Evolutionary conservation across 2,113 vertebrate genomes (phyloP).

Genomic region (Pseudorectes ferrugineus): DNA sequence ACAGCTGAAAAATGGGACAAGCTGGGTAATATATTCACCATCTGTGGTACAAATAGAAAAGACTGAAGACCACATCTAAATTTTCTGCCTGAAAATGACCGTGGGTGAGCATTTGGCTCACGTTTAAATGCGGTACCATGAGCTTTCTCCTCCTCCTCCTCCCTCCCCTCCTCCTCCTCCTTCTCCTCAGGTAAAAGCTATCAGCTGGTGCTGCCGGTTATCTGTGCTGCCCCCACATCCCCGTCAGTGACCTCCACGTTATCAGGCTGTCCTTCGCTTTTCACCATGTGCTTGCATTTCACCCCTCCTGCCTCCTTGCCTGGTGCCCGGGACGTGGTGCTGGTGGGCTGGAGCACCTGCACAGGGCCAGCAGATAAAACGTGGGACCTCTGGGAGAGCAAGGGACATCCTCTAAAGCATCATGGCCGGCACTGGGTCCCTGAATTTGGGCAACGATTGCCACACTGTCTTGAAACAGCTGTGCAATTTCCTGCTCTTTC

Average conservation of each 20-base stretch:
- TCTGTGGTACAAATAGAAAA: background rate
- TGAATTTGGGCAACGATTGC: background rate
- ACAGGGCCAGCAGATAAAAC: background rate
- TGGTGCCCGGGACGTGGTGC: too few species aligned
- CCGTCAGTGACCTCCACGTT: background rate
- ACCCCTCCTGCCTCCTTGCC: background rate
- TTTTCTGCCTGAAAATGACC: background rate
- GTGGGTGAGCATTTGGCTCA: background rate
- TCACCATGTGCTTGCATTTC: fast-evolving
- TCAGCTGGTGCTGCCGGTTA: background rate
- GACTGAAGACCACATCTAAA: background rate
- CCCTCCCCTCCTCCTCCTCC: background rate
- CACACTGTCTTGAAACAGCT: background rate
- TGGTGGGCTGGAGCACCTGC: background rate
- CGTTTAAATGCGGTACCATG: background rate
- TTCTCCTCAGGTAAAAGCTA: background rate
- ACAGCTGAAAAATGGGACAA: background rate
- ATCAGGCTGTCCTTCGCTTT: background rate
- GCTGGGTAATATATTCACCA: background rate
- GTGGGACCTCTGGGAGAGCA: background rate
- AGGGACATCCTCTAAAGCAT: background rate
- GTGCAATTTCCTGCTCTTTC: background rate
- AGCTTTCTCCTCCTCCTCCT: background rate
- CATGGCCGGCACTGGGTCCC: background rate
- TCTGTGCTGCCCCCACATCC: background rate